Evolutionary conservation across 2,113 vertebrate species (phyloP), one percentile per base, ranked within the genome.

Genomic region (Lutjanus erythropterus): DNA sequence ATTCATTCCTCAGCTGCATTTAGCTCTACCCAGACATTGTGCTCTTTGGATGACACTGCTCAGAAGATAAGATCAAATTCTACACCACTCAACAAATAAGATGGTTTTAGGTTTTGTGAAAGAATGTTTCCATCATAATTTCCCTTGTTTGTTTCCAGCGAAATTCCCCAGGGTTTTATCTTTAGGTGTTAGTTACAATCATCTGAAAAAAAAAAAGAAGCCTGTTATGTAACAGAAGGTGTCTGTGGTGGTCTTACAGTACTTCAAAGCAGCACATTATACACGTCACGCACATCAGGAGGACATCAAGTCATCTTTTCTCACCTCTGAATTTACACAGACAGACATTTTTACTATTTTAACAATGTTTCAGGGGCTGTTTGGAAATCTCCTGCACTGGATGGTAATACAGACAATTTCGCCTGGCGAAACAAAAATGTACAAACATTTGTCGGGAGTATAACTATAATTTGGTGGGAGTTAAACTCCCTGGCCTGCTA

Each of bases 161-260:
- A 75, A 80, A 42, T 58, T 16, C 41, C 61, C 67, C 15, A 14
- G 7, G 7, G 37, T 23, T 52, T 65, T 16, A 60, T 81, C 15
- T 72, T 46, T 10, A 46, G 49, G 50, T 75, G 2, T 86, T n/a
- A 31, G 46, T 87, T 71, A 35, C 71, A 76, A 42, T 29, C 29
- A 35, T 58, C 7, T 21, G 12, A 6, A 19, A 3, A 2, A 44
- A 53, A 65, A 49, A 0, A n/a, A 72, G 11, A 75, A 49, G 52
- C 21, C 11, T 67, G 33, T 81, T 81, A 53, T 66, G 49, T 80
- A 75, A 86, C 21, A 44, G 33, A 56, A 41, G 3, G 21, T 37
- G 23, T 35, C n/a, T 56, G 39, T 50, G 37, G 61, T 68, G 15
- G 42, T 65, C 67, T 68, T 58, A 37, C 29, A 46, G 49, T 33